Percentiles rank a stretch among this genome's conserved stretches.
phyloP scores from a whole-genome alignment of 30 jellyfish, hydroid and myxozoan species.

The Turritopsis dohrnii region DNA sequence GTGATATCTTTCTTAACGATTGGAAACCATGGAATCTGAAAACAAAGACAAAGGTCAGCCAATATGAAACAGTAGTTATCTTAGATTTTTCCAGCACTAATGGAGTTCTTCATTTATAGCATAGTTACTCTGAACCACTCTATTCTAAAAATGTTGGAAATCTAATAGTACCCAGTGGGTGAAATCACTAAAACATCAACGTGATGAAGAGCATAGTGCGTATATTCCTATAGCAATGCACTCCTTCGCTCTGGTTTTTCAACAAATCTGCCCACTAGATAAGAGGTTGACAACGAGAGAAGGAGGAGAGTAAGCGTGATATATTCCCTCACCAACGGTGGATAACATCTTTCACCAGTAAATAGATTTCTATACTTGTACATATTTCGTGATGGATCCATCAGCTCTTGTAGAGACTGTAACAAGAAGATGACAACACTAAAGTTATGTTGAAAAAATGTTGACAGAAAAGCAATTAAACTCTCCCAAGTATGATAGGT shows the following conservation, averaged over 20 bases:
- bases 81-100: no score
- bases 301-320: not conserved
- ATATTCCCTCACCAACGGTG: constrained; percentile 72
- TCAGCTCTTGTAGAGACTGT: constrained; percentile 67
- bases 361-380: constrained; percentile 86
- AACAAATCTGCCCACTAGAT: no score
- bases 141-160: no score
- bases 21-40: constrained; percentile 96
- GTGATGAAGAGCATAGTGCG: no score
- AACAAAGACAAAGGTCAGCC: constrained; percentile 9
- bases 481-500: not conserved
- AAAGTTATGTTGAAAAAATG: no score
- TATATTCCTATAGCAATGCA: no score
- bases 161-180: no score
- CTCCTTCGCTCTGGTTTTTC: no score
- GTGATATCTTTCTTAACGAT: constrained; percentile 88
- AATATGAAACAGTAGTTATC: no score
- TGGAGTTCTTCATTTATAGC: not conserved
- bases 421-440: not conserved
- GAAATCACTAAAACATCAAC: no score
- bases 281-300: no score
- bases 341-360: constrained; percentile 90
- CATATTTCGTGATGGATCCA: constrained; percentile 99
- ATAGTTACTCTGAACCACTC: no score
- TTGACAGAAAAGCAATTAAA: constrained; percentile 5